Evolutionary conservation across 1,140 invertebrate species (phyloP).

Genomic region (Drosophila grimshawi): DNA sequence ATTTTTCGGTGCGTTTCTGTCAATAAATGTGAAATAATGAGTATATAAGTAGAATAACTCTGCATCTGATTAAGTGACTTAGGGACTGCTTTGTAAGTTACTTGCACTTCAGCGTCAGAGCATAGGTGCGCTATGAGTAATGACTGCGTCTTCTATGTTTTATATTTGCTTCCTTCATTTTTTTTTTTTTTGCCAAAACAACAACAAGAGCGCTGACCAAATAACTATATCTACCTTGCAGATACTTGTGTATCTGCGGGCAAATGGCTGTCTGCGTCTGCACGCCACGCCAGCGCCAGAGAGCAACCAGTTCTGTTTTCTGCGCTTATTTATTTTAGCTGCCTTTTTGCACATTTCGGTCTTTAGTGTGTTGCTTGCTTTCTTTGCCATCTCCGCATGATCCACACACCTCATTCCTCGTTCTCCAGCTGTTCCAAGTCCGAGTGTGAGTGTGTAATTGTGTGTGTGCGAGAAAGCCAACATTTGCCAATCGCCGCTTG

Average conservation of each 20-base stretch:
- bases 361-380: slow-evolving; percentile 33
- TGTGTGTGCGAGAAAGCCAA: slow-evolving; percentile 65
- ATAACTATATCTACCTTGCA: slow-evolving; percentile 53
- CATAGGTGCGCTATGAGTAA: slow-evolving; percentile 5
- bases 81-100: slow-evolving; percentile 9
- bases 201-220: slow-evolving; percentile 33
- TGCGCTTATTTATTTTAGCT: slow-evolving; percentile 71
- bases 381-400: slow-evolving; percentile 33
- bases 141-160: not conserved
- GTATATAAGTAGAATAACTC: slow-evolving; percentile 26
- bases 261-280: slow-evolving; percentile 19
- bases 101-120: not conserved
- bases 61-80: slow-evolving; percentile 21
- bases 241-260: slow-evolving; percentile 57
- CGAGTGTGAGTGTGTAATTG: slow-evolving; percentile 7
- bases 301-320: slow-evolving; percentile 67
- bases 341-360: slow-evolving; percentile 57
- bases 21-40: slow-evolving; percentile 43
- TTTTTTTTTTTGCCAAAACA: slow-evolving; percentile 56
- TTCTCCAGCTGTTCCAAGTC: slow-evolving; percentile 30
- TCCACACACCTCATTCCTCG: slow-evolving; percentile 10
- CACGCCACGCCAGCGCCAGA: slow-evolving; percentile 33
- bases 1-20: slow-evolving; percentile 41
- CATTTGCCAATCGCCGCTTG: slow-evolving; percentile 71
- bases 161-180: slow-evolving; percentile 22